These are phyloP conservation scores for Pogonus chalceus DNA, from an alignment of 1,140 invertebrate species.

Conservation along the genomic window DNA sequence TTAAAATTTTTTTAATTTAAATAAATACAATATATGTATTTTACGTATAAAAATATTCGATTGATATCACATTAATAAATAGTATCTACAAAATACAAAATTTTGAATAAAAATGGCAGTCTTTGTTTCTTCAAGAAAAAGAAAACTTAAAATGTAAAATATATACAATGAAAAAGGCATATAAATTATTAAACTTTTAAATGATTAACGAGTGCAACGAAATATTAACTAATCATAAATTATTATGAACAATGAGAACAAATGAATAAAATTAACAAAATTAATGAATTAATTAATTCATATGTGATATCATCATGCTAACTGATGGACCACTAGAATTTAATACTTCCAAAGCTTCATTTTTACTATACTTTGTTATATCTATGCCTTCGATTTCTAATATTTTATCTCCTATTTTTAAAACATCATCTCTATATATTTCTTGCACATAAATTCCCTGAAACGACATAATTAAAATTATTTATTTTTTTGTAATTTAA, in stretches of 20 bases:
- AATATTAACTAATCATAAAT: neutral
- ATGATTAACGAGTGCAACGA: neutral
- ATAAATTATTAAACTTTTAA: too few species aligned
- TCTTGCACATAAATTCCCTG: conserved; percentile 50
- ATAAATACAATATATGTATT: too few species aligned
- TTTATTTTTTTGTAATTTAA: too few species aligned
- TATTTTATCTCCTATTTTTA: conserved; percentile 48
- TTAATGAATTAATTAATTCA: neutral
- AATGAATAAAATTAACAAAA: too few species aligned
- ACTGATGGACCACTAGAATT: conserved; percentile 39
- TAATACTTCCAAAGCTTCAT: conserved; percentile 41
- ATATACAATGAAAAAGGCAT: too few species aligned
- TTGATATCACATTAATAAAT: too few species aligned
- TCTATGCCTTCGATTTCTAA: conserved; percentile 52
- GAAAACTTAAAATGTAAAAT: too few species aligned
- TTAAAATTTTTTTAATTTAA: too few species aligned
- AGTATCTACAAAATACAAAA: too few species aligned
- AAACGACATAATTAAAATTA: conserved; percentile 28
- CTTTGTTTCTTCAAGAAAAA: too few species aligned
- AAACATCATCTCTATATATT: conserved; percentile 41
- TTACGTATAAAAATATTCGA: too few species aligned
- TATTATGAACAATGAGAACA: neutral
- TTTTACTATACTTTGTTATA: conserved; percentile 45
- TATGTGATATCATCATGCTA: conserved; percentile 41
- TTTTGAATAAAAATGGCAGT: too few species aligned